A percentile compares a stretch with the other conserved stretches of the same genome.
These are phyloP conservation scores for Colletes latitarsis DNA, from an alignment of 1,140 invertebrate genomes.

Conservation along the genomic window DNA sequence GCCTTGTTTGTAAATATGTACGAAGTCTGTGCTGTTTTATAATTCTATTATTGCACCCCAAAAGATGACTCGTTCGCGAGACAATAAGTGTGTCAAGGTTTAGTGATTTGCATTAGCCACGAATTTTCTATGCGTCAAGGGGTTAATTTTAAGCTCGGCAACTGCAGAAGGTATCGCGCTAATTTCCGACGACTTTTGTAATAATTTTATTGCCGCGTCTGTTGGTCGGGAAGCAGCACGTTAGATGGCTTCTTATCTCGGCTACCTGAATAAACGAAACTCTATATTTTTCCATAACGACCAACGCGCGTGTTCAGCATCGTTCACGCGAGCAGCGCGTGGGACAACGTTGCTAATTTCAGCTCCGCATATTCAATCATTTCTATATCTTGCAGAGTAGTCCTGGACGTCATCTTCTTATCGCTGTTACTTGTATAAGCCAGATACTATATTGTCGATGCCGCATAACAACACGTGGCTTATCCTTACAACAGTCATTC, in stretches of 20 bases:
- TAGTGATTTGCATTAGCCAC: too few species aligned
- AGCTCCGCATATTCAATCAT: background rate
- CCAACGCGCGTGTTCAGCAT: background rate
- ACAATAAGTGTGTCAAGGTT: too few species aligned
- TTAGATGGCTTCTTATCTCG: background rate
- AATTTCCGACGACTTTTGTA: too few species aligned
- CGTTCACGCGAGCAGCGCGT: background rate
- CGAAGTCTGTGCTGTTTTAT: too few species aligned
- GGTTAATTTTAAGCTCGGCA: too few species aligned
- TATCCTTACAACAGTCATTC: background rate
- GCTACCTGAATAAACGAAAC: constrained; percentile 13
- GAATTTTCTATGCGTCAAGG: too few species aligned
- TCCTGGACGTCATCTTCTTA: constrained; percentile 1
- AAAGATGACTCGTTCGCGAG: background rate
- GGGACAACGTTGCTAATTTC: background rate
- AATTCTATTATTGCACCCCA: too few species aligned
- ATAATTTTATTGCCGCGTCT: too few species aligned
- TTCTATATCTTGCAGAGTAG: too few species aligned
- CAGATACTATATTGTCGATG: background rate
- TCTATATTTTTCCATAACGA: background rate
- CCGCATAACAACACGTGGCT: background rate
- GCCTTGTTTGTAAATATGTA: too few species aligned
- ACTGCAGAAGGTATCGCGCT: too few species aligned
- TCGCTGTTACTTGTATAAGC: background rate
- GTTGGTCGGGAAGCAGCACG: too few species aligned